A percentile compares a stretch with the other conserved stretches of the same genome.
Evolutionary conservation across 2,113 vertebrate species (phyloP).

Genomic region (Apodemus sylvaticus): DNA sequence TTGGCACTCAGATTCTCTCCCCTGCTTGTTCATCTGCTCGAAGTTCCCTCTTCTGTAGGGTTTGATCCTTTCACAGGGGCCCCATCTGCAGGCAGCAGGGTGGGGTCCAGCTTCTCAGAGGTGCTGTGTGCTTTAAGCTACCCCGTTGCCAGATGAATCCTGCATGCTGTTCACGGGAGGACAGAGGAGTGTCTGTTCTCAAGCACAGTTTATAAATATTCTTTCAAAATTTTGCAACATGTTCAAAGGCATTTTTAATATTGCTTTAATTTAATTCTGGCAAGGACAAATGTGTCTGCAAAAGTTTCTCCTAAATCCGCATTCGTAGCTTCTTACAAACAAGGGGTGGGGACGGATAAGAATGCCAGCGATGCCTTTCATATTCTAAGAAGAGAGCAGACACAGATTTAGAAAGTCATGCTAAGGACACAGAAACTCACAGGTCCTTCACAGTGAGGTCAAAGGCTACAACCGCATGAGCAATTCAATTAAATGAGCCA

Average conservation of each 20-base stretch:
- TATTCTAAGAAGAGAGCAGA: neutral
- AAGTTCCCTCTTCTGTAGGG: neutral
- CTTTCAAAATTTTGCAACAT: constrained; percentile 11
- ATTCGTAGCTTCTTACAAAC: constrained; percentile 42
- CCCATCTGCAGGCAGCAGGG: fast-evolving
- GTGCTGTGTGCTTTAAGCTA: neutral
- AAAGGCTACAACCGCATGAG: neutral
- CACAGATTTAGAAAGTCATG: neutral
- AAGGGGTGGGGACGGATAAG: constrained; percentile 31
- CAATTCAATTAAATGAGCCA: neutral
- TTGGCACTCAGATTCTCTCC: neutral
- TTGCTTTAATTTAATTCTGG: constrained; percentile 70
- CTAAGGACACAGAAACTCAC: neutral
- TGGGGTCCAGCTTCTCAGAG: fast-evolving
- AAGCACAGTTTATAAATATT: constrained; percentile 53
- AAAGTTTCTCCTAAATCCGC: constrained; percentile 14
- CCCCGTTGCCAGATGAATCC: neutral
- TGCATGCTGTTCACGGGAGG: neutral
- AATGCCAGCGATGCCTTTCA: constrained; percentile 48
- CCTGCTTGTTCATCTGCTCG: neutral
- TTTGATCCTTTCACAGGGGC: no score
- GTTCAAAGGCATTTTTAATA: constrained; percentile 75
- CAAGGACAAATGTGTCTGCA: constrained; percentile 10
- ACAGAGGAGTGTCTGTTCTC: neutral
- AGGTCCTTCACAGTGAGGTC: fast-evolving